These are phyloP conservation scores for Rhinolophus ferrumequinum DNA, from an alignment of 2,113 vertebrate species.

Conservation along the genomic window DNA sequence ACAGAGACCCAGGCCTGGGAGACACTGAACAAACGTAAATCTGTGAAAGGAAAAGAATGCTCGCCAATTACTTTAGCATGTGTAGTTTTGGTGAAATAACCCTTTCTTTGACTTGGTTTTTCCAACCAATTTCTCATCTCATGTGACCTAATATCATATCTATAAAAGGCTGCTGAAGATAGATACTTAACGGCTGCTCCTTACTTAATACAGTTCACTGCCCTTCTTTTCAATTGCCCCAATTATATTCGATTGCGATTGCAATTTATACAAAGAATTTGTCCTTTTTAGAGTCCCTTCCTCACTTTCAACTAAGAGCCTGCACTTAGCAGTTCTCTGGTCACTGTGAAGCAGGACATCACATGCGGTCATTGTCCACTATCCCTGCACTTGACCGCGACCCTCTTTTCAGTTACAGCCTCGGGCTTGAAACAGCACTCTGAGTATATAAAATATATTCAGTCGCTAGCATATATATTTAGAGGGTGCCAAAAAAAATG, in stretches of 20 bases:
- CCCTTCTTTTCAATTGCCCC: slow-evolving; percentile 40
- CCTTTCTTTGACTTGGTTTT: not conserved
- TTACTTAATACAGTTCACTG: not conserved
- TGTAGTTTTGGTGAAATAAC: not conserved
- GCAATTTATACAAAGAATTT: slow-evolving; percentile 21
- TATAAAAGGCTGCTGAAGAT: not conserved
- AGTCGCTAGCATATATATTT: too few species aligned
- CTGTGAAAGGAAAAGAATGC: not conserved
- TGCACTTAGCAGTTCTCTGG: not conserved
- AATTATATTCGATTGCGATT: slow-evolving; percentile 2
- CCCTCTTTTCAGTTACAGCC: not conserved
- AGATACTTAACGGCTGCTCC: not conserved
- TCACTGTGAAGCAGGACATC: not conserved
- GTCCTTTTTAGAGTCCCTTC: slow-evolving; percentile 46
- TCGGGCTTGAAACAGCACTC: not conserved
- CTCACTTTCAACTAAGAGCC: not conserved
- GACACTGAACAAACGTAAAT: not conserved
- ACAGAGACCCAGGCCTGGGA: not conserved
- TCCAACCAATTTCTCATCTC: not conserved
- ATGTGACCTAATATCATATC: not conserved
- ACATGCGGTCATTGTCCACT: not conserved
- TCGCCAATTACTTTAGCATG: not conserved
- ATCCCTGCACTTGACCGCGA: not conserved
- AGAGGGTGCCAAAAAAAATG: too few species aligned
- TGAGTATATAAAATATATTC: not conserved